Evolutionary conservation across 2,888 invertebrate species (phyloP).

Genomic region (Luffia ferchaultella): DNA sequence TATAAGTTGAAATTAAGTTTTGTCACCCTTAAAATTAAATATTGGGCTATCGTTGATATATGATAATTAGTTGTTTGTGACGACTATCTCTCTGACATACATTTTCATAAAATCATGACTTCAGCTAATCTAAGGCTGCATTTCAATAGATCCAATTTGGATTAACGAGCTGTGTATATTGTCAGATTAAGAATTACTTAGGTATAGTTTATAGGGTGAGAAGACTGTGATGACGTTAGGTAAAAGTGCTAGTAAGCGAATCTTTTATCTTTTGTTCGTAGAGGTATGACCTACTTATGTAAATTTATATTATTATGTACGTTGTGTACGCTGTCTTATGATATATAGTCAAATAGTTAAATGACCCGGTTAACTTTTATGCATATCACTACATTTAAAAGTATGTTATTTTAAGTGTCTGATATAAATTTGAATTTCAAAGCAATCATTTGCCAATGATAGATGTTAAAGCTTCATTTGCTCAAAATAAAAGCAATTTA

Average conservation of each 20-base stretch:
- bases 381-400: not conserved
- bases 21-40: no score
- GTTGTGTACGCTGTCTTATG: not conserved
- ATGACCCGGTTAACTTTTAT: no score
- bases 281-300: not conserved
- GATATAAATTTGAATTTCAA: not conserved
- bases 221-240: constrained; percentile 59
- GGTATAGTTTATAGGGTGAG: constrained; percentile 33
- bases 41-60: no score
- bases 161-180: not conserved
- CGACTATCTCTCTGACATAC: no score
- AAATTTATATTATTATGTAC: not conserved
- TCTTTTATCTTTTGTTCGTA: not conserved
- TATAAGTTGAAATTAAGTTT: no score
- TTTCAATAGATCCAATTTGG: not conserved
- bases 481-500: not conserved
- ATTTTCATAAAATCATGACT: no score
- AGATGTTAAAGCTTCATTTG: not conserved
- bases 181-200: constrained; percentile 2
- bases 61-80: no score
- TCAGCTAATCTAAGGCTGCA: not conserved
- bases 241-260: not conserved
- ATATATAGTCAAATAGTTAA: no score
- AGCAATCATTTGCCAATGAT: not conserved
- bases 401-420: not conserved